These are phyloP conservation scores for Dynastes maya DNA, from an alignment of 2,888 invertebrate species.

Conservation along the genomic window DNA sequence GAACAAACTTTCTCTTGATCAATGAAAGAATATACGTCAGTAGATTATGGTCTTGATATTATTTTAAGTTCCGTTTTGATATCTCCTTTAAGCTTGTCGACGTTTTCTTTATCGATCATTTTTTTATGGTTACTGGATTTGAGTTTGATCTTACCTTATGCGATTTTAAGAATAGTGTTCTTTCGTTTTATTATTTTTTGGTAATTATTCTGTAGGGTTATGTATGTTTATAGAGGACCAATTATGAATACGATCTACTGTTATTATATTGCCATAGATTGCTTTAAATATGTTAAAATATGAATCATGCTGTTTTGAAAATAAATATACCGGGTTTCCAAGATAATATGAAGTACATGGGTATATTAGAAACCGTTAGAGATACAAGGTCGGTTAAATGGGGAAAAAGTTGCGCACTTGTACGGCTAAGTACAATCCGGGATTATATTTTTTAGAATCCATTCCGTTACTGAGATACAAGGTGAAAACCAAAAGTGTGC, in stretches of 20 bases:
- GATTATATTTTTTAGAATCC: too few species aligned
- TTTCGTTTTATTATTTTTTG: background rate
- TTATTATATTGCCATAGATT: too few species aligned
- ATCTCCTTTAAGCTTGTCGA: slow-evolving; percentile 2
- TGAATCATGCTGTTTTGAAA: too few species aligned
- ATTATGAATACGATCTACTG: background rate
- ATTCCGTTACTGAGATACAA: too few species aligned
- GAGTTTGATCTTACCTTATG: background rate
- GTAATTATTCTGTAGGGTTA: slow-evolving; percentile 10
- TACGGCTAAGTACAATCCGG: too few species aligned
- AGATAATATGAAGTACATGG: too few species aligned
- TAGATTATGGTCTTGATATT: slow-evolving; percentile 33
- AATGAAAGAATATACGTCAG: slow-evolving; percentile 10
- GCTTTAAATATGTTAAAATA: too few species aligned
- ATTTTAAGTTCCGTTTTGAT: slow-evolving; percentile 31
- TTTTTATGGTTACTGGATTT: slow-evolving; percentile 24
- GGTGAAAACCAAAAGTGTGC: too few species aligned
- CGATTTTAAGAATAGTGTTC: slow-evolving; percentile 13
- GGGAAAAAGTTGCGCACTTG: too few species aligned
- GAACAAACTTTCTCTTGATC: slow-evolving; percentile 20
- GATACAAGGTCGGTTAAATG: too few species aligned
- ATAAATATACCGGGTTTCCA: too few species aligned
- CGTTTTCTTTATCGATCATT: slow-evolving; percentile 14
- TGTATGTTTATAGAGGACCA: slow-evolving; percentile 12
- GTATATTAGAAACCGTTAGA: too few species aligned